Evolutionary conservation across 2,888 invertebrate genomes (phyloP), one percentile per base, ranked within the genome.

Genomic region (Cephus nigrinus): DNA sequence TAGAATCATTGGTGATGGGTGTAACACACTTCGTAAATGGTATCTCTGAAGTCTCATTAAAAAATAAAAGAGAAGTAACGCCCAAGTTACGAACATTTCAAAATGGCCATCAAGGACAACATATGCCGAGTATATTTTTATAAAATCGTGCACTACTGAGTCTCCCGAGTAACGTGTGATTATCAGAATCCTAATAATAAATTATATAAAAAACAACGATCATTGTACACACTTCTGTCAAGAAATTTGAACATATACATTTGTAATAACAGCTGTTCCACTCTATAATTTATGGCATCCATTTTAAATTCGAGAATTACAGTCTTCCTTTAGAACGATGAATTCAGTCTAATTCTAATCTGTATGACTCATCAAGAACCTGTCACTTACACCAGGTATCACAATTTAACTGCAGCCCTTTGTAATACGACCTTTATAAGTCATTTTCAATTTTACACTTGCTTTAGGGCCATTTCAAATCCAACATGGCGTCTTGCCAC

Each of bases 1-100:
- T 89, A 81, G 76, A 71, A 55, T 55, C 23, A 23, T 55, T 55
- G 55, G 9, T 23, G 55, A 55, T 55, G 55, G 55, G 55, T 55
- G 55, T 55, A 55, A 23, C 55, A 55, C 55, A 55, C 55, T 55
- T 55, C 23, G 55, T 55, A 55, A 55, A 55, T 55, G 55, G 55
- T 55, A 55, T 55, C 55, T 55, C 55, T 23, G 55, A 55, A 9
- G 55, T 23, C 55, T 55, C 55, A 23, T 55, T 15, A 40, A 15
- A 15, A 40, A 55, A 55, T 23, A 55, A 55, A 55, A 9, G 23
- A 55, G 55, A 55, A 55, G 9, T 55, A 55, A 55, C 55, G 9
- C 55, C 23, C 23, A 55, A 55, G 23, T 9, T 23, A 55, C 55
- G 23, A 55, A 23, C 55, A 55, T 55, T 55, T 55, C 23, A 55